These are phyloP conservation scores for Maniola hyperantus DNA, from an alignment of 2,888 invertebrate genomes.

Conservation along the genomic window DNA sequence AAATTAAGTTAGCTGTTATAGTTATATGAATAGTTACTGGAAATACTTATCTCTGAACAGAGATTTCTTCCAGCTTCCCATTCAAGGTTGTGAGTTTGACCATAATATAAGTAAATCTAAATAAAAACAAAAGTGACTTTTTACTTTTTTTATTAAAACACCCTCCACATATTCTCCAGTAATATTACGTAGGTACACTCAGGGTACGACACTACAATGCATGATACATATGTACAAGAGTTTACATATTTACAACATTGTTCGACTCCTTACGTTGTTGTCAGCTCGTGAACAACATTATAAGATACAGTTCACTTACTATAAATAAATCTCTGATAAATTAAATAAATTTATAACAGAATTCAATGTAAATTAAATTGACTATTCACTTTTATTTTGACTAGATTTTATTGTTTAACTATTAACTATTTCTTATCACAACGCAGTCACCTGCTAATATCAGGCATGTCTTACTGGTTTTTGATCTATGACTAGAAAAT, in stretches of 20 bases:
- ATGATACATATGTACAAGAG: constrained; percentile 63
- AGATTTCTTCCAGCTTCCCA: too few relatives aligned
- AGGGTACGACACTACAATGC: constrained; percentile 64
- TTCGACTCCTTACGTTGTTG: constrained; percentile 31
- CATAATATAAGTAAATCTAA: not conserved
- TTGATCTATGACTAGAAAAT: constrained; percentile 27
- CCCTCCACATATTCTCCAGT: constrained; percentile 71
- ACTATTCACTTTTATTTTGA: constrained; percentile 38
- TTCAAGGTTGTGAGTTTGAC: too few relatives aligned
- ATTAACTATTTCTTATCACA: constrained; percentile 45
- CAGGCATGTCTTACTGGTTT: constrained; percentile 36
- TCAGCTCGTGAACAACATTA: constrained; percentile 39
- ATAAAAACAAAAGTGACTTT: constrained; percentile 51
- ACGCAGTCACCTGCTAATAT: constrained; percentile 41
- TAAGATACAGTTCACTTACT: constrained; percentile 34
- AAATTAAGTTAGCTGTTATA: too few relatives aligned
- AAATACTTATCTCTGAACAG: too few relatives aligned
- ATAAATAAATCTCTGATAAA: constrained; percentile 43
- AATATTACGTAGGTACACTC: constrained; percentile 66
- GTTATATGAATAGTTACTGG: too few relatives aligned
- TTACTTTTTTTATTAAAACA: constrained; percentile 79
- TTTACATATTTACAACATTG: constrained; percentile 56
- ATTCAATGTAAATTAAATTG: constrained; percentile 34
- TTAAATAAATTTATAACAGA: constrained; percentile 36
- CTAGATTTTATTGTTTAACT: constrained; percentile 41